These are phyloP conservation scores for Agrotis exclamationis DNA, from an alignment of 2,888 invertebrate genomes.

Conservation along the genomic window DNA sequence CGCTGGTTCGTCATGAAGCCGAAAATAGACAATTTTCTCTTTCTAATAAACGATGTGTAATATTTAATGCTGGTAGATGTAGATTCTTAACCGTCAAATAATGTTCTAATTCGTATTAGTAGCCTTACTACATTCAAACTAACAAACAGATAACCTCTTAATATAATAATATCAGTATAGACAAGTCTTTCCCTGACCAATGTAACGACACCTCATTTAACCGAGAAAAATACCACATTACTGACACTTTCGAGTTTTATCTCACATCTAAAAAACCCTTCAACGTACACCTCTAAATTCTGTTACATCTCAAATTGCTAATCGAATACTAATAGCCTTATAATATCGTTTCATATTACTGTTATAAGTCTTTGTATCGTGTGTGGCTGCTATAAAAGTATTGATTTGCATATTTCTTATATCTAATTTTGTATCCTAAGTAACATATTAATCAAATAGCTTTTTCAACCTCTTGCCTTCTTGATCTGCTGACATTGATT, in stretches of 20 bases:
- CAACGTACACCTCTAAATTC: slow-evolving; percentile 70
- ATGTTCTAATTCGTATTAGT: no score
- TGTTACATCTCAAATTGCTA: slow-evolving; percentile 83
- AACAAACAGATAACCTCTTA: no score
- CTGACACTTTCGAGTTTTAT: slow-evolving; percentile 73
- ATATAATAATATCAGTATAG: no score
- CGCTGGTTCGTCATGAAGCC: no score
- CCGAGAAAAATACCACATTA: slow-evolving; percentile 77
- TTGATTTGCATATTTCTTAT: slow-evolving; percentile 84
- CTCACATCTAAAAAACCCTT: slow-evolving; percentile 70
- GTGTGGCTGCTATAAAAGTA: slow-evolving; percentile 83
- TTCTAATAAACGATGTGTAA: no score
- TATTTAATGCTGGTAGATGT: no score
- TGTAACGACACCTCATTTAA: slow-evolving; percentile 77
- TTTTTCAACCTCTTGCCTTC: slow-evolving; percentile 78
- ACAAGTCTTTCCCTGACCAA: slow-evolving; percentile 67
- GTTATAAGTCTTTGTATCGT: slow-evolving; percentile 80
- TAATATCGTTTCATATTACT: slow-evolving; percentile 79
- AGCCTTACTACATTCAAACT: no score
- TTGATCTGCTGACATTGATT: slow-evolving; percentile 71
- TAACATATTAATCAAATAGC: slow-evolving; percentile 84
- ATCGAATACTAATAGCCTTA: slow-evolving; percentile 82
- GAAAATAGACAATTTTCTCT: no score
- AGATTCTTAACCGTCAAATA: no score
- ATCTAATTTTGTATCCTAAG: slow-evolving; percentile 81